Evolutionary conservation across 2,888 invertebrate species (phyloP), one percentile per base, ranked within the genome.

Genomic region (Tortrix viridana): DNA sequence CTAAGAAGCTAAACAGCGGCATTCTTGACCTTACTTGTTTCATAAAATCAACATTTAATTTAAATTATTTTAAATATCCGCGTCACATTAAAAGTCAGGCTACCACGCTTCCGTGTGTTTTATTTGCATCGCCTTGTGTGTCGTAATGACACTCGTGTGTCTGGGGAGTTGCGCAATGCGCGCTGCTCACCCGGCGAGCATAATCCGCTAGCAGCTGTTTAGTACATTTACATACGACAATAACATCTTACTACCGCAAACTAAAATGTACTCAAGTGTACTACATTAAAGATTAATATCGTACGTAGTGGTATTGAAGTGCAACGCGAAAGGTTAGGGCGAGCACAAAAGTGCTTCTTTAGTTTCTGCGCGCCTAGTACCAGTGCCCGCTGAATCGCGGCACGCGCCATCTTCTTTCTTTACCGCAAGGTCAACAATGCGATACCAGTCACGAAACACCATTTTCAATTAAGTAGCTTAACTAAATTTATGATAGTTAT

Each of bases 161-260:
- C 88, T 83, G 84, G 87, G 86, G 91, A 92, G 90, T 92, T 92
- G 91, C 91, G 91, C 91, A 91, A 87, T 91, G 89, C 89, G 91
- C 90, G 91, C 88, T 88, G 85, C 70, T 71, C 77, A 92, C 89
- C 81, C 79, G 90, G 91, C 76, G 59, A 80, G 58, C 90, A 91
- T 88, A 83, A 70, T 67, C 61, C 63, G 66, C 58, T 49, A 71
- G 78, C 75, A 80, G 79, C 71, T 77, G 62, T 67, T 68, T 65
- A 41, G 75, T 71, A 81, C 80, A 85, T 85, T 85, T 81, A 80
- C 78, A 74, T 75, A 69, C 73, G 65, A 71, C 64, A 66, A 65
- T 63, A 71, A 76, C 73, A 74, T 65, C 62, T 52, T 67, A 62
- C 43, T 50, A 14, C 20, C 7, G 16, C 58, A 72, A 41, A 20